These are phyloP conservation scores for Ia io DNA, from an alignment of 2,113 vertebrate species.

Conservation along the genomic window DNA sequence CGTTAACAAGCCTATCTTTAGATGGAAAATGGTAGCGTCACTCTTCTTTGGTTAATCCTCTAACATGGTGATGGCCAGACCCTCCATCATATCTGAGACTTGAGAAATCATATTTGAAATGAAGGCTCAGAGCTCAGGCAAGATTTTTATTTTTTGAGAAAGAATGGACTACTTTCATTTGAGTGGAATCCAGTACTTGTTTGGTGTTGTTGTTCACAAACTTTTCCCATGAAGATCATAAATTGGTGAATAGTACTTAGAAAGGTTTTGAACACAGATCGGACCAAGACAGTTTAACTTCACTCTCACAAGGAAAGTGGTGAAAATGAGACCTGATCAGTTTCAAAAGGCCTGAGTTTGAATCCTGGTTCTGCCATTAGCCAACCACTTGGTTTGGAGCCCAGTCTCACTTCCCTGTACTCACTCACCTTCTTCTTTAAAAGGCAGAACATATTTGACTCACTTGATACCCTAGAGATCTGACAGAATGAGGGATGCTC, in stretches of 20 bases:
- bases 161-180: background rate
- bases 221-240: background rate
- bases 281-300: background rate
- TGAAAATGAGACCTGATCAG: background rate
- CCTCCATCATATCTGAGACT: background rate
- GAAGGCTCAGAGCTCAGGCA: background rate
- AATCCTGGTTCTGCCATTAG: background rate
- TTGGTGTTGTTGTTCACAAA: background rate
- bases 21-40: background rate
- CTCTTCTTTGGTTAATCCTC: background rate
- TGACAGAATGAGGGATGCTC: background rate
- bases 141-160: background rate
- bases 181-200: background rate
- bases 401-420: background rate
- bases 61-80: background rate
- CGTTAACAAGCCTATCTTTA: background rate
- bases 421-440: background rate
- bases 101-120: background rate
- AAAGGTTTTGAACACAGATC: background rate
- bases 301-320: background rate
- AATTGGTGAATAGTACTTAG: background rate
- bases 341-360: background rate
- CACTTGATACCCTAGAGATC: background rate
- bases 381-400: fast-evolving
- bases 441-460: background rate